These are phyloP conservation scores for Ephialtes manifestator DNA, from an alignment of 2,888 invertebrate genomes.

Conservation along the genomic window DNA sequence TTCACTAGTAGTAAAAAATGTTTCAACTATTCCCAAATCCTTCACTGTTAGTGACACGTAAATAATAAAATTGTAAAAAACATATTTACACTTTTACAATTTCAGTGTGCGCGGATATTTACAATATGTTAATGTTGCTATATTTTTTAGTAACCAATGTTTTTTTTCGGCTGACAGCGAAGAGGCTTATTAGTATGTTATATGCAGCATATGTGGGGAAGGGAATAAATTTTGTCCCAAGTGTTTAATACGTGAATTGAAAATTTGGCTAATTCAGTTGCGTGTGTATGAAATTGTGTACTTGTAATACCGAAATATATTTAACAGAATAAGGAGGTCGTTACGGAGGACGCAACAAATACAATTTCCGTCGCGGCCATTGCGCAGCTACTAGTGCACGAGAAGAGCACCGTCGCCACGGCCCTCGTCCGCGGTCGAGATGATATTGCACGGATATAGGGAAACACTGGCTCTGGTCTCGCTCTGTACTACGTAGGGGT, in stretches of 20 bases:
- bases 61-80: too few species aligned
- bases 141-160: too few species aligned
- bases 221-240: not conserved
- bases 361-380: conserved; percentile 82
- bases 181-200: not conserved
- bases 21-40: too few species aligned
- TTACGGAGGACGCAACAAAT: conserved; percentile 80
- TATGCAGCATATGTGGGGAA: not conserved
- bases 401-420: conserved; percentile 66
- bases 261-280: conserved; percentile 44
- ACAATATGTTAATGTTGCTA: too few species aligned
- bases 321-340: conserved; percentile 72
- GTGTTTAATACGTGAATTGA: conserved; percentile 1
- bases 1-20: too few species aligned
- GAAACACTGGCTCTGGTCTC: conserved; percentile 68
- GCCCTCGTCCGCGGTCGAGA: conserved; percentile 79
- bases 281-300: conserved; percentile 60
- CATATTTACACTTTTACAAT: too few species aligned
- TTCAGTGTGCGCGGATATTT: too few species aligned
- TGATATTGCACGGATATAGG: conserved; percentile 84
- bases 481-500: conserved; percentile 49
- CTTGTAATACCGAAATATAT: conserved; percentile 71
- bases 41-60: too few species aligned
- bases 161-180: not conserved
- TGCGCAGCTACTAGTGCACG: conserved; percentile 78